Conservation (phyloP, 2,888 invertebrate species). For the Acheta domesticus region DNA sequence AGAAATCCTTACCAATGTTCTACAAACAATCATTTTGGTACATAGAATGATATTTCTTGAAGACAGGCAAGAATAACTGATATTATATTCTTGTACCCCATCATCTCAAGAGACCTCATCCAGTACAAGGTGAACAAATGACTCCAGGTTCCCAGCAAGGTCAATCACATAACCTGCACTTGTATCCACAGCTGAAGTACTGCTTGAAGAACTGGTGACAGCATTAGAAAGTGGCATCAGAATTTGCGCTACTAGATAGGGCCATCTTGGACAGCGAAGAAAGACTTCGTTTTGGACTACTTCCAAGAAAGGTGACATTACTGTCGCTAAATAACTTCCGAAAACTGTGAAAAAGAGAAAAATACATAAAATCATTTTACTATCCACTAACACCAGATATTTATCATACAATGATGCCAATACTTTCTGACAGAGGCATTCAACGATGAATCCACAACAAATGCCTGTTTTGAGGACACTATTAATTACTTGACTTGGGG, state of each 20-base stretch:
- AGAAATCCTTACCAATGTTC: no score
- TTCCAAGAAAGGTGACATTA: slow-evolving; percentile 56
- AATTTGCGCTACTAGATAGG: slow-evolving; percentile 44
- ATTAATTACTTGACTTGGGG: no score
- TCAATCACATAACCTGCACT: slow-evolving; percentile 25
- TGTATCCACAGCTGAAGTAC: background rate
- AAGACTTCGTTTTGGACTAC: slow-evolving; percentile 76
- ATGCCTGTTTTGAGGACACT: no score
- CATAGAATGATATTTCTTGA: no score
- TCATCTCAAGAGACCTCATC: no score
- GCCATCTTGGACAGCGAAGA: slow-evolving; percentile 78
- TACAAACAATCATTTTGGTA: no score
- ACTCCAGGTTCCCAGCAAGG: slow-evolving; percentile 28
- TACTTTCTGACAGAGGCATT: no score
- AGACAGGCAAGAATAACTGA: no score
- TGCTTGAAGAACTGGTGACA: no score
- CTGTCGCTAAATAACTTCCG: slow-evolving; percentile 84
- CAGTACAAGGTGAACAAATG: background rate
- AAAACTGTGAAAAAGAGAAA: slow-evolving; percentile 59
- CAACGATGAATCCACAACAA: no score
- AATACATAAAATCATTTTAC: background rate
- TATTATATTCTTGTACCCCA: no score
- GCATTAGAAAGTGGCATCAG: slow-evolving; percentile 36
- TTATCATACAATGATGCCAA: background rate
- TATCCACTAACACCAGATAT: background rate